Base-by-base conservation (phyloP, 2,888 invertebrate species). In the Hecatera dysodea region DNA sequence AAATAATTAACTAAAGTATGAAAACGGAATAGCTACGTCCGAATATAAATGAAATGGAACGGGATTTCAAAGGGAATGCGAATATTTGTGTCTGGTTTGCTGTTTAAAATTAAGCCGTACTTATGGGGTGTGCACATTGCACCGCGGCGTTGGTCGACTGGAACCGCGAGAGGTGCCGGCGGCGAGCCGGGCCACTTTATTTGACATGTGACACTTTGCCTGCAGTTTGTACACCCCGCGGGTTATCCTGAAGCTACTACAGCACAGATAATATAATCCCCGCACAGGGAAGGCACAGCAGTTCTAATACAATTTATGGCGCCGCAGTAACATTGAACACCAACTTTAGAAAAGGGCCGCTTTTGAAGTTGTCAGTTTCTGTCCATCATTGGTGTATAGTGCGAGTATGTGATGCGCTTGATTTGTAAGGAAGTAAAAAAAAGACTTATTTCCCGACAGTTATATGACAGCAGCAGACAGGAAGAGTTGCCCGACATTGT, bases 81-180 rank as follows among this genome's bases (percentile, higher is more conserved):
- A 64, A 46, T 64, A 65, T 73, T 61, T 72, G 55, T 55, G n/a
- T 12, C 29, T 27, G 33, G 53, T 15, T 50, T 48, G 19, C 53
- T 59, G 59, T 17, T 63, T 39, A 22, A 59, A 69, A 75, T 69
- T 63, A 75, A 63, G 59, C 44, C 22, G 36, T 48, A 36, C 19
- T 69, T 69, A 69, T 44, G 59, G 42, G 19, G 57, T 63, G 19
- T 53, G 22, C 27, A 75, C 52, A 72, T 42, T 56, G 17, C 22
- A 36, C 55, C 53, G 17, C 39, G 64, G 44, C 29, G 55, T 22
- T 22, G 55, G 29, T 33, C 72, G 60, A 46, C 46, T 19, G 33
- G 48, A 39, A 71, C 67, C 72, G 68, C 75, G 74, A 79, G 36
- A 22, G 64, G 0, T 52, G 55, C 60, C 67, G 48, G 73, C 24